Base-by-base conservation (phyloP, 23 tunicate species). In the Clavelina lepadiformis region DNA sequence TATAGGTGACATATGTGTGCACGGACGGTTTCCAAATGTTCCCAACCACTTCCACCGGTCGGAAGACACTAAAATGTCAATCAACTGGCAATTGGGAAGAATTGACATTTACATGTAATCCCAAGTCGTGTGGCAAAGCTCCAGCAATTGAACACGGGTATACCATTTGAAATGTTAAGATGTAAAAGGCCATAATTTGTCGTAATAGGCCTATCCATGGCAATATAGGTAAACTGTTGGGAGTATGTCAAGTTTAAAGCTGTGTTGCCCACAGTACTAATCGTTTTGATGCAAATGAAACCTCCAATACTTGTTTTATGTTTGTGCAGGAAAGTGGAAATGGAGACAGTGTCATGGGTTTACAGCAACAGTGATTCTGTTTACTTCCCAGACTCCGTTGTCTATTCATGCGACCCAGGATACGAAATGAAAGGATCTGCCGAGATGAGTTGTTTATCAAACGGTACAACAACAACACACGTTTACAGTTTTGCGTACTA, bases 1-100 rank as follows among this genome's bases (percentile, higher is more conserved):
- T 66, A 3, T 26, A 82, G 89, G 89, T 64, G 3, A 64, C 68
- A 1, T 82, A 55, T 56, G 44, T 24, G 5, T 82, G 89, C 34
- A 2, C 52, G 5, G 37, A 56, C 2, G 89, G 89, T 3, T 82
- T 82, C 35, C 15, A 27, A 13, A 49, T 82, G 35, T 28, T 32
- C 18, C 72, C 74, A 4, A 45, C 57, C n/a, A 65, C 31, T 1
- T 28, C 31, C 1, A 51, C 68, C 52, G 36, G 30, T 21, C 41
- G 19, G 2, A 33, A 36, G 3, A 68, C 69, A 7, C 0, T 72
- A 22, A 49, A 58, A 3, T 86, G 95, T 53, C 81, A 54, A 22
- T 45, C 81, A 1, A 67, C 55, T 27, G 82, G 78, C 31, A 34
- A 58, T 55, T 86, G 95, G 95, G 69, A 79, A 24, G 65, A 41